Evolutionary conservation across 2,888 invertebrate genomes (phyloP), one percentile per base, ranked within the genome.

Genomic region (Megamerina dolium): DNA sequence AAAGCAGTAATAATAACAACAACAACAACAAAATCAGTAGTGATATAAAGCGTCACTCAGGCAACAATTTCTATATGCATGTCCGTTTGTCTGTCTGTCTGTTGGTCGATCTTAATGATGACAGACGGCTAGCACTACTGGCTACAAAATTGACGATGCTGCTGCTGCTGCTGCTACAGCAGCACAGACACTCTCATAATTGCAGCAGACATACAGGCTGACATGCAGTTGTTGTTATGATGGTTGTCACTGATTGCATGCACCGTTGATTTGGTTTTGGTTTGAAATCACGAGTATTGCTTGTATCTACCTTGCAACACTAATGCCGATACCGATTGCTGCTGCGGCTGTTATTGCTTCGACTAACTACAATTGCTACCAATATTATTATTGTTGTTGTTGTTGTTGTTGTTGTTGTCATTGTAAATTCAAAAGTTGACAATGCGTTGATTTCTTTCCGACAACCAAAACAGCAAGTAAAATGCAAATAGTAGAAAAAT

Each of bases 391-490:
- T 17, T 36, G 36, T 19, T 37, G 37, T 18, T 19, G 20, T 20
- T 19, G 13, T 14, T 35, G 2, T 35, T 35, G 21, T n/a, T 14
- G 21, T 39, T 34, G 35, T 46, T 48, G 50, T 43, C 48, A 43
- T 43, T 49, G 45, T 45, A 23, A 37, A 39, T 37, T 41, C 37
- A 23, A 29, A 16, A 16, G 46, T 51, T 61, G 61, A 59, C 61
- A 62, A 58, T 62, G 56, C 61, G 62, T 60, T 61, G 61, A 62
- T 55, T 59, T 60, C 27, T 61, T 58, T 60, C 60, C 58, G 62
- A 61, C 62, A 62, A 57, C 27, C 30, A 31, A 43, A 39, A 23
- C 23, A n/a, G n/a, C 10, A 23, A 23, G 10, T 23, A 8, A 23
- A 23, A 23, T 23, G 10, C 6, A 23, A 23, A 23, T 23, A 23